Evolutionary conservation across 2,888 invertebrate genomes (phyloP), one percentile per base, ranked within the genome.

Genomic region (Merodon equestris): DNA sequence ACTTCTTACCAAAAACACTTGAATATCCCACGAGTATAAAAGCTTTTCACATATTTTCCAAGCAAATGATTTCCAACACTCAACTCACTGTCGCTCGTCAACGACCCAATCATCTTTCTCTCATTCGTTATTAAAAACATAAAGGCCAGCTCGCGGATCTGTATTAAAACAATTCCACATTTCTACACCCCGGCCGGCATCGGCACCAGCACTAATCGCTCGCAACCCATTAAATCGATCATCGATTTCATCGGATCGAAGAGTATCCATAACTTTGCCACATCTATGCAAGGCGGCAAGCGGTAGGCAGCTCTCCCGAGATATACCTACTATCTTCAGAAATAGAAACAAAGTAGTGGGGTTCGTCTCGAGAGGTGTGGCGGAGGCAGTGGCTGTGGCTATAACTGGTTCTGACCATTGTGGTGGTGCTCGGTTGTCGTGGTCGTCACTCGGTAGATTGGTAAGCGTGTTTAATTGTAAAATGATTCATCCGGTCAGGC

Each of bases 401-500:
- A 27, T 19, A 72, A 51, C 66, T 67, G 50, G 67, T 72, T 72
- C 45, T 57, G 60, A 48, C 54, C 38, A 54, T 47, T 44, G 14
- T 67, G 38, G 36, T 44, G 34, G 12, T 44, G 40, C 9, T 34
- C 15, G 54, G 4, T n/a, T n/a, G n/a, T n/a, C n/a, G n/a, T n/a
- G 14, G 57, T 63, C 40, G 57, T 48, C 45, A 13, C 54, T 51
- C 60, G 18, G 53, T 66, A 47, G 48, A 66, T 74, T 60, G 40
- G 18, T 12, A 13, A 47, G 27, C 5, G 18, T 13, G 45, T 60
- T 27, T 61, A 47, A 74, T 68, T 57, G 34, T 47, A 61, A 57
- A 27, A 64, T 77, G 72, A 77, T 66, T 77, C 76, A 77, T 67
- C 61, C 66, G 47, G 66, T 67, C 51, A 57, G 57, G 9, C 36